Percentiles rank a stretch among this genome's conserved stretches.
Conservation (phyloP, 2,113 vertebrate genomes). For the Ammodytes dubius region DNA sequence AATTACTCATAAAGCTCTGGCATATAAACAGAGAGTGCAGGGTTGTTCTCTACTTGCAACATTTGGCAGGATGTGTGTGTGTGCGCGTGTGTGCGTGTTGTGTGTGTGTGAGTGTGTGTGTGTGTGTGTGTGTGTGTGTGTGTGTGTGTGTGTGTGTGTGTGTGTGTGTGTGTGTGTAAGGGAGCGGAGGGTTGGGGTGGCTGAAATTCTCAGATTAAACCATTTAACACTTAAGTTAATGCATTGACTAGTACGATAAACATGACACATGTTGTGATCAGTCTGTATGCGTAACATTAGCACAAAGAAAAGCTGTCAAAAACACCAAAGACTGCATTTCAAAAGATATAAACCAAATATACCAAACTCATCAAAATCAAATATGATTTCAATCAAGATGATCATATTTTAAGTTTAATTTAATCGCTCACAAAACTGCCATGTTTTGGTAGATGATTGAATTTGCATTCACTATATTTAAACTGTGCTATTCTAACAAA, state of each 20-base stretch:
- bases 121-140: neutral
- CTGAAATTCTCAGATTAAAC: constrained; percentile 21
- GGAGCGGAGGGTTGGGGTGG: neutral
- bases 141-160: neutral
- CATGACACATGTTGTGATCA: constrained; percentile 20
- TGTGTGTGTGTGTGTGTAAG: neutral
- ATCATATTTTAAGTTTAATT: neutral
- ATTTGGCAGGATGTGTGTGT: constrained; percentile 21
- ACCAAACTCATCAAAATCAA: neutral
- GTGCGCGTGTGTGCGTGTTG: neutral
- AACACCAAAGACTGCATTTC: neutral
- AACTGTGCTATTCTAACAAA: neutral
- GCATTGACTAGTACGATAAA: constrained; percentile 57
- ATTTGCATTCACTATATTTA: neutral
- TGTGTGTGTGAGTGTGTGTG: neutral
- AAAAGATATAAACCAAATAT: too few species aligned
- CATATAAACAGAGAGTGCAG: constrained; percentile 56
- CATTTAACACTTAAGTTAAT: constrained; percentile 51
- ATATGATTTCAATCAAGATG: neutral
- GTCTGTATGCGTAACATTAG: neutral
- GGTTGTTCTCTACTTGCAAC: constrained; percentile 25
- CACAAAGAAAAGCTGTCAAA: neutral
- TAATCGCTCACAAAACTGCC: neutral
- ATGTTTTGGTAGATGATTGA: neutral
- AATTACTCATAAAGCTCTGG: constrained; percentile 72